phyloP scores from a whole-genome alignment of 1,140 invertebrate genomes.

The Anthonomus grandis region DNA sequence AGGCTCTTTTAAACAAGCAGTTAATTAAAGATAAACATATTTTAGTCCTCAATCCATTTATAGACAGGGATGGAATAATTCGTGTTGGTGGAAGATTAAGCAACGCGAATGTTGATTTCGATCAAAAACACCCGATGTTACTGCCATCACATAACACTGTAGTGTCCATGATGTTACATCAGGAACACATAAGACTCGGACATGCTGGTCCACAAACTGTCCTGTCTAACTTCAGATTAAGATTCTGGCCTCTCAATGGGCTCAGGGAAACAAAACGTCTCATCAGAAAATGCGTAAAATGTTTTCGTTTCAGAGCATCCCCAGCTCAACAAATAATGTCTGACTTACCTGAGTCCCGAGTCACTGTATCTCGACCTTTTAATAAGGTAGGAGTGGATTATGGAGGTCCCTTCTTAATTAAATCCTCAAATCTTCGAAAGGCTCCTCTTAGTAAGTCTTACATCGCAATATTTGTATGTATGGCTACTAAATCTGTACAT shows the following conservation, averaged over 20 bases:
- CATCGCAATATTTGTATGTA: slow-evolving; percentile 47
- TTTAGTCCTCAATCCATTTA: slow-evolving; percentile 9
- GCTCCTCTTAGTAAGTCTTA: slow-evolving; percentile 41
- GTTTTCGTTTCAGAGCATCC: slow-evolving; percentile 11
- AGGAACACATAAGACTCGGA: slow-evolving; percentile 14
- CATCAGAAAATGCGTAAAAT: slow-evolving; percentile 16
- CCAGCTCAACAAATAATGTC: slow-evolving; percentile 18
- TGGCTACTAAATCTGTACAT: slow-evolving; percentile 48
- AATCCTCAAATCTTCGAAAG: slow-evolving; percentile 4
- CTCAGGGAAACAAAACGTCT: slow-evolving; percentile 10
- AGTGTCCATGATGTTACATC: slow-evolving; percentile 8
- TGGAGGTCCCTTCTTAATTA: slow-evolving; percentile 22
- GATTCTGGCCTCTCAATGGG: slow-evolving; percentile 19
- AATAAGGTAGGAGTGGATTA: slow-evolving; percentile 21
- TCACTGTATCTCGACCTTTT: slow-evolving; percentile 5
- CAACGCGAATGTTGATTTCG: slow-evolving; percentile 25
- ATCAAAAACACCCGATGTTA: slow-evolving; percentile 24
- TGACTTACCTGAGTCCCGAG: slow-evolving; percentile 10
- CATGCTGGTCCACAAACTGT: slow-evolving; percentile 19
- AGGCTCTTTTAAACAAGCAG: slow-evolving; percentile 1
- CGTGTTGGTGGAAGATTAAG: slow-evolving; percentile 37
- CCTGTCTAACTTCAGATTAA: slow-evolving; percentile 13
- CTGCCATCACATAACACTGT: slow-evolving; percentile 17
- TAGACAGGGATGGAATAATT: slow-evolving; percentile 29
- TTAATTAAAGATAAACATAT: slow-evolving; percentile 6